phyloP scores from a whole-genome alignment of 2,113 vertebrate species.

The Labeo catla region DNA sequence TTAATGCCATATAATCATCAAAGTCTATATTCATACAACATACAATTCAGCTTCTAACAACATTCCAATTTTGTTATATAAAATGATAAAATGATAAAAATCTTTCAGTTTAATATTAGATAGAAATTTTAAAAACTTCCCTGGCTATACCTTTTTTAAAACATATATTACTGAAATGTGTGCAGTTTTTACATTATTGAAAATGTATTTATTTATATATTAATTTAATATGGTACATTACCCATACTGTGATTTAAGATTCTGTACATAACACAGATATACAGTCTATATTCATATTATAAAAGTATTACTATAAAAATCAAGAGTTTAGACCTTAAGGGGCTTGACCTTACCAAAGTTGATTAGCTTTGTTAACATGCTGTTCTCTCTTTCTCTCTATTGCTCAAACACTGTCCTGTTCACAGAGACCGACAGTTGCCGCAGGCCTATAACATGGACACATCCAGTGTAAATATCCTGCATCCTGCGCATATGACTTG shows the following conservation, averaged over 20 bases:
- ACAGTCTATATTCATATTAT: neutral
- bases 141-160: no score
- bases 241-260: neutral
- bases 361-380: neutral
- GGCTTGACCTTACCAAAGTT: neutral
- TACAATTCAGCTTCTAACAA: no score
- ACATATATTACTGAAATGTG: no score
- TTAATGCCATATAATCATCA: no score
- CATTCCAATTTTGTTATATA: no score
- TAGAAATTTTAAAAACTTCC: no score
- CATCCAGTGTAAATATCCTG: conserved; percentile 49
- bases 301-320: neutral
- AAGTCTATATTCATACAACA: no score
- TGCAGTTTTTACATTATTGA: no score
- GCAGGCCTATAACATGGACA: conserved; percentile 45
- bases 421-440: conserved; percentile 32
- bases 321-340: neutral
- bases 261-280: neutral
- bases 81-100: no score
- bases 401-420: conserved; percentile 4
- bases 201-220: no score
- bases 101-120: no score
- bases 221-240: neutral
- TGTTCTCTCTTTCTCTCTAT: conserved; percentile 1
- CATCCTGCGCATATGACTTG: conserved; percentile 48